Base-by-base conservation (phyloP, 1,140 invertebrate species). In the Habropoda laboriosa region DNA sequence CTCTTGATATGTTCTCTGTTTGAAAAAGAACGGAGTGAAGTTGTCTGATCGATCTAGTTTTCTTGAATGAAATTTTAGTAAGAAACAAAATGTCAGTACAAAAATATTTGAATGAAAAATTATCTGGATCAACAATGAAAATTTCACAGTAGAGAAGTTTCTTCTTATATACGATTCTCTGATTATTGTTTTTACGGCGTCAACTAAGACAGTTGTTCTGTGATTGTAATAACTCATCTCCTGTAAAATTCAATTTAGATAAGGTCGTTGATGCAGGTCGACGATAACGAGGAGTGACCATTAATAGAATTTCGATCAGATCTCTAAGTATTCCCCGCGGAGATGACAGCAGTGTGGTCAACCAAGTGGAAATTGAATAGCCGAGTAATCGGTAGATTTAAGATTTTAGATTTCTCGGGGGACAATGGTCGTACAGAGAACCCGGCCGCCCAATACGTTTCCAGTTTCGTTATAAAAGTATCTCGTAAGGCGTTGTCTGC, bases 271-370 rank as follows among this genome's bases (percentile, higher is more conserved):
- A 57, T 63, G 24, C 42, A 16, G 21, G 21, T 6, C 35, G 49
- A n/a, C 47, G 57, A 57, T 78, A 78, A 70, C 75, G 75, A 70
- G 30, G 10, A 70, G 12, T 47, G 68, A 38, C 30, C 74, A 64
- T 79, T 79, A 61, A 53, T 16, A n/a, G 76, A 63, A 55, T 72
- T 72, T 53, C 68, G 67, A 79, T 64, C 47, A 38, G 27, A 35
- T 77, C 47, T 76, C 42, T 71, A 81, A 57, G 63, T 71, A 77
- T 70, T 71, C 64, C 74, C 64, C 13, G 42, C 53, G 40, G 63
- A 76, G 27, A 66, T 60, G 79, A 68, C 51, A 68, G 21, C 35
- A 27, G 53, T 16, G 21, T 24, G n/a, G 45, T 18, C 32, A 16
- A 64, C 38, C 64, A 61, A 40, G 16, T 70, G 58, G 66, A 77